Percentiles rank a stretch among this genome's conserved stretches.
phyloP scores from a whole-genome alignment of 2,113 vertebrate genomes.

The Campylomormyrus tamandua region DNA sequence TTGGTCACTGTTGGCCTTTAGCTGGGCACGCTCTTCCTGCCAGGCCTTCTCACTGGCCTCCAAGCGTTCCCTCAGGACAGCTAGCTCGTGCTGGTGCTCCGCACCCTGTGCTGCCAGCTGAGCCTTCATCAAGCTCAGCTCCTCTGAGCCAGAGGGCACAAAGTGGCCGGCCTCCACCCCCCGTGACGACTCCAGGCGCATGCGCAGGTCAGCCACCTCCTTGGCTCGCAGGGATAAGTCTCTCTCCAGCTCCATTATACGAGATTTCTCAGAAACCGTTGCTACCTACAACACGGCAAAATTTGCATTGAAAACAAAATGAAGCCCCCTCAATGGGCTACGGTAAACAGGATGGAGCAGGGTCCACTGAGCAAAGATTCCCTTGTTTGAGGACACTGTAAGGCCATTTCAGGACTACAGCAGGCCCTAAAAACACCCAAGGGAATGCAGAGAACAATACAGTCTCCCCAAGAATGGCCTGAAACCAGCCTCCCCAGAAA shows the following conservation, averaged over 20 bases:
- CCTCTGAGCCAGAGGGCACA: constrained; percentile 73
- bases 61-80: constrained; percentile 62
- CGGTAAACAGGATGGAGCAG: not conserved
- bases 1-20: constrained; percentile 62
- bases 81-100: constrained; percentile 63
- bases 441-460: not conserved
- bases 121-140: constrained; percentile 75
- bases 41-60: constrained; percentile 62
- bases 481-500: too few species aligned
- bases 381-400: not conserved
- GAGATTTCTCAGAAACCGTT: constrained; percentile 92
- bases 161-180: constrained; percentile 62
- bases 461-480: not conserved
- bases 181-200: constrained; percentile 68
- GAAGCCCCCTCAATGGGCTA: not conserved
- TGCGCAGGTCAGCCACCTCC: constrained; percentile 77
- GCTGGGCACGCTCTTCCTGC: constrained; percentile 61
- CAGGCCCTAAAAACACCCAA: constrained; percentile 10
- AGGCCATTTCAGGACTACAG: constrained; percentile 18
- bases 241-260: constrained; percentile 91
- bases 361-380: not conserved
- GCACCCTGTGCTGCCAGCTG: constrained; percentile 61
- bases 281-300: constrained; percentile 70
- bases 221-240: constrained; percentile 74
- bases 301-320: not conserved